Evolutionary conservation across 2,113 vertebrate genomes (phyloP).

Genomic region (Myocastor coypus): DNA sequence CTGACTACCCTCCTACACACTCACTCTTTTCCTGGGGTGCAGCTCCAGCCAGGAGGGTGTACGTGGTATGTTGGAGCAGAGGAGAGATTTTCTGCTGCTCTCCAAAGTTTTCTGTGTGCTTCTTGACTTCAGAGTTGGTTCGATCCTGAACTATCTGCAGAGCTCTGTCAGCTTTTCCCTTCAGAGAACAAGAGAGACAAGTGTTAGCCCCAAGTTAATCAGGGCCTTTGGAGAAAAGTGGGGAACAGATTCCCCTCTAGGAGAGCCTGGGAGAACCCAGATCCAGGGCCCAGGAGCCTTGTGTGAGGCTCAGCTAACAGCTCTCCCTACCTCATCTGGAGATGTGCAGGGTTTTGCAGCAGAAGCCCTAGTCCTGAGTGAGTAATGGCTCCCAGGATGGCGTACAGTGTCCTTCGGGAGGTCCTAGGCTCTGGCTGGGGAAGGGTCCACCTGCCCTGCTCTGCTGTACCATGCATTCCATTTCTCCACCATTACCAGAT

Average conservation of each 20-base stretch:
- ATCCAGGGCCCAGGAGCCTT: not conserved
- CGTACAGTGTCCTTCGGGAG: not conserved
- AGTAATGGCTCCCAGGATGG: not conserved
- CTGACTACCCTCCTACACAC: not conserved
- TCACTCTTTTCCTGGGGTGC: constrained; percentile 82
- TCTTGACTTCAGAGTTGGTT: constrained; percentile 46
- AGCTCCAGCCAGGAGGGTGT: constrained; percentile 82
- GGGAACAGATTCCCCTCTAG: not conserved
- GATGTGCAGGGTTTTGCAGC: not conserved
- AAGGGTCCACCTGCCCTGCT: not conserved
- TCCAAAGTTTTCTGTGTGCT: constrained; percentile 48
- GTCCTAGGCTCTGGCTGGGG: not conserved
- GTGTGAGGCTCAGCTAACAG: not conserved
- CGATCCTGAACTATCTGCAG: constrained; percentile 44
- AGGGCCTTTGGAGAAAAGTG: not conserved
- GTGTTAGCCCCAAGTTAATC: not conserved
- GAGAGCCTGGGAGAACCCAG: not conserved
- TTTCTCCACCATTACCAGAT: not conserved
- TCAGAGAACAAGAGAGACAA: constrained; percentile 29
- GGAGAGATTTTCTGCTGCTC: constrained; percentile 35
- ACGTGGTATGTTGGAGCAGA: constrained; percentile 58
- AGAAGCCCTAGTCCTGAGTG: not conserved
- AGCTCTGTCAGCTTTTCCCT: constrained; percentile 53
- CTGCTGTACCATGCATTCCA: not conserved
- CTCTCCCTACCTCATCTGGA: not conserved